phyloP scores from a whole-genome alignment of 2,797 vertebrate species.

The Bufotes viridis region DNA sequence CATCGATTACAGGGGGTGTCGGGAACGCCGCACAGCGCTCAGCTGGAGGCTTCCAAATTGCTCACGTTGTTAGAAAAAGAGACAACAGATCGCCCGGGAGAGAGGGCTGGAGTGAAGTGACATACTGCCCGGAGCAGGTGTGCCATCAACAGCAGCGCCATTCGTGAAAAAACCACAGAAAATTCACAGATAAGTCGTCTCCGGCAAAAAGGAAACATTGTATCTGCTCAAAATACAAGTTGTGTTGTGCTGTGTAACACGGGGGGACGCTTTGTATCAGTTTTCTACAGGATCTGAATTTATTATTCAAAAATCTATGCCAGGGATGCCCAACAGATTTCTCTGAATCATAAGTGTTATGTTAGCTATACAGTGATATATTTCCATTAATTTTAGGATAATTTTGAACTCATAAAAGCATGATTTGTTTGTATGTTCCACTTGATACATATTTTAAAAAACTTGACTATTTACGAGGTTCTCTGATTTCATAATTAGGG shows the following conservation, averaged over 20 bases:
- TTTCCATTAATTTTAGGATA: too few relatives aligned
- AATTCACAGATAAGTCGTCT: neutral
- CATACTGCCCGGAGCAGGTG: neutral
- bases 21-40: neutral
- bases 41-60: neutral
- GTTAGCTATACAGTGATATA: too few relatives aligned
- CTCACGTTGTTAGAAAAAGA: neutral
- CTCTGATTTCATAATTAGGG: too few relatives aligned
- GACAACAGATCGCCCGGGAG: neutral
- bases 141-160: neutral
- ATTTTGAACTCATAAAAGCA: too few relatives aligned
- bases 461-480: too few relatives aligned
- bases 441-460: too few relatives aligned
- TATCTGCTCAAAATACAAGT: neutral
- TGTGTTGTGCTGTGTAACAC: neutral
- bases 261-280: too few relatives aligned
- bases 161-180: neutral
- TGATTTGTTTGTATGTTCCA: too few relatives aligned
- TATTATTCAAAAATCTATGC: too few relatives aligned
- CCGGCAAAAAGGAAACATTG: too few relatives aligned
- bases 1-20: slow-evolving; percentile 49
- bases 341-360: too few relatives aligned
- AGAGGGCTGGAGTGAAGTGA: neutral
- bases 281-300: neutral
- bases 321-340: too few relatives aligned